Percentiles rank a stretch among this genome's conserved stretches.
These are phyloP conservation scores for Pempheris klunzingeri DNA, from an alignment of 2,797 vertebrate species.

Conservation along the genomic window DNA sequence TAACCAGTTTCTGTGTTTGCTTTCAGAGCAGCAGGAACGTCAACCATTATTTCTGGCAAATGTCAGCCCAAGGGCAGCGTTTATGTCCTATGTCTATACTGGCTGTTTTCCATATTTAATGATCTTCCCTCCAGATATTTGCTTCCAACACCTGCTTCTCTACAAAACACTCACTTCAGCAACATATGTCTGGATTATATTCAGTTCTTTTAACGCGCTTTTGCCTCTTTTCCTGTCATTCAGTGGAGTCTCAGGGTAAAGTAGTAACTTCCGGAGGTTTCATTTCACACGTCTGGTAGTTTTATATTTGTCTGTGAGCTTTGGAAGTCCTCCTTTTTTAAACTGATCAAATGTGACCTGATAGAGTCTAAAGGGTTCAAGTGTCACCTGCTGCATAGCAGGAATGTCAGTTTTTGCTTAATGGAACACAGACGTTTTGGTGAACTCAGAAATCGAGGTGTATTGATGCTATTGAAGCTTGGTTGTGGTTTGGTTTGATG, in stretches of 20 bases:
- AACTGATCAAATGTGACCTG: background rate
- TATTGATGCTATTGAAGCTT: background rate
- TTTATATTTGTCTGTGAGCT: background rate
- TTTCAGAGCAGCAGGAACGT: constrained; percentile 60
- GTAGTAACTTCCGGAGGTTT: too few relatives aligned
- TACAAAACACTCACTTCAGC: constrained; percentile 2
- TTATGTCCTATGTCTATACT: constrained; percentile 9
- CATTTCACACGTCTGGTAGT: background rate
- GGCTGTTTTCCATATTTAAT: constrained; percentile 14
- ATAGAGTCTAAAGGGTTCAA: background rate
- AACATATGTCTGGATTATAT: background rate
- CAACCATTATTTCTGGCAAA: constrained; percentile 60
- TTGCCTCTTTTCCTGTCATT: background rate
- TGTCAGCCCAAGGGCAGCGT: constrained; percentile 60
- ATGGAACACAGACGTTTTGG: background rate
- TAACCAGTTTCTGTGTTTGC: constrained; percentile 50
- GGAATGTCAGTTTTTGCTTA: background rate
- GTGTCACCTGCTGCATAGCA: background rate
- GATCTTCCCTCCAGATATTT: constrained; percentile 41
- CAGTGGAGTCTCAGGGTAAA: constrained; percentile 36
- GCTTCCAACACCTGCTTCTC: constrained; percentile 41
- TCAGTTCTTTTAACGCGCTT: background rate
- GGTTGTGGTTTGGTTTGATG: background rate
- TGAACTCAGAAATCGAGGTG: background rate
- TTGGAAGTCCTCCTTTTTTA: background rate